Conservation (phyloP, 1,140 invertebrate genomes). For the Aporrectodea caliginosa region DNA sequence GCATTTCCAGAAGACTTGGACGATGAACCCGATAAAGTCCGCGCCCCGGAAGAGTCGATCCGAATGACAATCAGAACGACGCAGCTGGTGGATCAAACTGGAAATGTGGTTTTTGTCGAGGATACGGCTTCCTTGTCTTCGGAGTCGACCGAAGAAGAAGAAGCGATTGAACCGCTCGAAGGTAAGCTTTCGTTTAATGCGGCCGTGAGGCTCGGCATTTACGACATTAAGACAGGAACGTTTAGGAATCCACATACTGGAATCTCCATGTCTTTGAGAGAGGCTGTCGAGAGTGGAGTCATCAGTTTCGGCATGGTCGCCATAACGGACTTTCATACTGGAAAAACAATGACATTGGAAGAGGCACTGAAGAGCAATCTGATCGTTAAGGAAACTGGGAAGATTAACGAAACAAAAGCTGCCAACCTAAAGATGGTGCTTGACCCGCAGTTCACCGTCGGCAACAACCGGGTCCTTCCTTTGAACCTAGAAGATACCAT, state of each 20-base stretch:
- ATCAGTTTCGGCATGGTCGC: constrained; percentile 63
- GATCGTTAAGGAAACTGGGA: constrained; percentile 51
- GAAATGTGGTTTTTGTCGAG: constrained; percentile 12
- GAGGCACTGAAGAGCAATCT: constrained; percentile 53
- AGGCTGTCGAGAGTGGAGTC: constrained; percentile 73
- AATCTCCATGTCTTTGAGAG: constrained; percentile 79
- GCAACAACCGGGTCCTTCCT: constrained; percentile 28
- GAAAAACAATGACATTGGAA: constrained; percentile 50
- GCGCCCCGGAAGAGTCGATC: background rate
- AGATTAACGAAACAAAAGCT: constrained; percentile 50
- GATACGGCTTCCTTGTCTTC: constrained; percentile 1
- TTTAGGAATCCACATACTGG: constrained; percentile 80
- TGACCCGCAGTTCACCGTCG: constrained; percentile 27
- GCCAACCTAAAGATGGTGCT: constrained; percentile 10
- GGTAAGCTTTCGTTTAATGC: constrained; percentile 39
- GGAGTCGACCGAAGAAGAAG: background rate
- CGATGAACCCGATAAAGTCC: background rate
- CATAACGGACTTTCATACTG: constrained; percentile 69
- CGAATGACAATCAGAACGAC: constrained; percentile 6
- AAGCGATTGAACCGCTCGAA: constrained; percentile 27
- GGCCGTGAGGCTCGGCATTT: constrained; percentile 65
- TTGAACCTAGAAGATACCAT: constrained; percentile 73
- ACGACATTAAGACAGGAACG: constrained; percentile 69
- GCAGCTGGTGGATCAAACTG: constrained; percentile 9
- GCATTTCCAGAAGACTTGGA: background rate